These are phyloP conservation scores for Drosophila mulleri DNA, from an alignment of 2,888 invertebrate genomes.

Conservation along the genomic window DNA sequence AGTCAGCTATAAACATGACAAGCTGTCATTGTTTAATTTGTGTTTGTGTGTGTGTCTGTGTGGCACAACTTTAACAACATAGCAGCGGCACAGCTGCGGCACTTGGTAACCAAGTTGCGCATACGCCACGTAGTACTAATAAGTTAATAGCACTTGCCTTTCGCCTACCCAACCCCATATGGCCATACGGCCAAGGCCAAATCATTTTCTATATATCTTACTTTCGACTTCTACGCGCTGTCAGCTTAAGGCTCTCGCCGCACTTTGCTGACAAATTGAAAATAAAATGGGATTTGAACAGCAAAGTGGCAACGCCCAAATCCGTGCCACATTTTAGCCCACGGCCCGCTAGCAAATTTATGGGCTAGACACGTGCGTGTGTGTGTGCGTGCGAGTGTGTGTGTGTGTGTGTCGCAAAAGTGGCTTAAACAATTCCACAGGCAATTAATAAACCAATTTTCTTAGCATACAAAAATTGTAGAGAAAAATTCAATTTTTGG, in stretches of 20 bases:
- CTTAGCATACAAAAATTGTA: too few relatives aligned
- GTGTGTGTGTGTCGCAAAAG: conserved; percentile 2
- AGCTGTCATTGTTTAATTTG: conserved; percentile 72
- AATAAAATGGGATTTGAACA: conserved; percentile 76
- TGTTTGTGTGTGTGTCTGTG: neutral
- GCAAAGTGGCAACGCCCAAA: conserved; percentile 61
- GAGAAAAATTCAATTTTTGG: neutral
- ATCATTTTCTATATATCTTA: conserved; percentile 4
- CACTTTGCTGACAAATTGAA: conserved; percentile 68
- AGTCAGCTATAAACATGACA: conserved; percentile 61
- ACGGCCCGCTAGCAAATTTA: conserved; percentile 53
- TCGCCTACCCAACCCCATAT: neutral
- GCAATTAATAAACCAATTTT: conserved; percentile 31
- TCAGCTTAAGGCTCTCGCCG: conserved; percentile 48
- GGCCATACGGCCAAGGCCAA: conserved; percentile 21
- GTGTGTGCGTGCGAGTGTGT: neutral
- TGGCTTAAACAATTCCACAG: conserved; percentile 4
- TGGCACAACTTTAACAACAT: neutral
- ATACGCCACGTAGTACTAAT: conserved; percentile 71
- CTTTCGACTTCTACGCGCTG: conserved; percentile 20
- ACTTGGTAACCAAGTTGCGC: conserved; percentile 50
- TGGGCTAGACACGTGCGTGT: conserved; percentile 37
- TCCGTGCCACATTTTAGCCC: conserved; percentile 45
- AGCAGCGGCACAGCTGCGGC: conserved; percentile 4
- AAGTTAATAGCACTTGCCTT: conserved; percentile 65